phyloP scores from a whole-genome alignment of 2,113 vertebrate genomes.

The Paraplagusia blochii region DNA sequence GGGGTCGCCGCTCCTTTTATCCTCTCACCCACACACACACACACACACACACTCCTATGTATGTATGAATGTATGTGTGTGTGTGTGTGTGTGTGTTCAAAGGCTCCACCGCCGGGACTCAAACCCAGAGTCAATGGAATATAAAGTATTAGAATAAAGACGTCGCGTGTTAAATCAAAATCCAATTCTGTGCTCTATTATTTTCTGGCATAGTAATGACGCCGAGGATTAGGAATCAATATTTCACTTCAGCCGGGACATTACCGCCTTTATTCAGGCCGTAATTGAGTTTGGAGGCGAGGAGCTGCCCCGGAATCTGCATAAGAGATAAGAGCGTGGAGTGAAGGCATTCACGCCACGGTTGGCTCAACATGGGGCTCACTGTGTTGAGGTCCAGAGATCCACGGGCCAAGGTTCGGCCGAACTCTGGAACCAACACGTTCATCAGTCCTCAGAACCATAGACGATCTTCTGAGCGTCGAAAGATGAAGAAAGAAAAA shows the following conservation, averaged over 20 bases:
- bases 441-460: too few relatives aligned
- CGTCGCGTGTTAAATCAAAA: constrained; percentile 75
- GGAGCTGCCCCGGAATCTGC: constrained; percentile 68
- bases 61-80: constrained; percentile 8
- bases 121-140: constrained; percentile 65
- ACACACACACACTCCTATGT: constrained; percentile 46
- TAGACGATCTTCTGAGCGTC: too few relatives aligned
- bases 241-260: constrained; percentile 74
- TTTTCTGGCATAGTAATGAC: constrained; percentile 76
- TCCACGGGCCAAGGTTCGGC: too few relatives aligned
- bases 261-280: constrained; percentile 72
- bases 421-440: too few relatives aligned
- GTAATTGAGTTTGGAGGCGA: constrained; percentile 72
- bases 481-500: too few relatives aligned
- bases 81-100: constrained; percentile 40
- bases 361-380: too few relatives aligned
- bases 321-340: constrained; percentile 59
- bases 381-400: too few relatives aligned
- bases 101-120: constrained; percentile 38
- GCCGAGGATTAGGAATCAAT: constrained; percentile 76
- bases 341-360: too few relatives aligned
- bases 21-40: too few relatives aligned
- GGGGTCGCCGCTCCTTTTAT: constrained; percentile 41
- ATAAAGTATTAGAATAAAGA: constrained; percentile 77
- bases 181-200: constrained; percentile 77